Base-by-base conservation (phyloP, 2,113 vertebrate genomes). In the Austrofundulus limnaeus region DNA sequence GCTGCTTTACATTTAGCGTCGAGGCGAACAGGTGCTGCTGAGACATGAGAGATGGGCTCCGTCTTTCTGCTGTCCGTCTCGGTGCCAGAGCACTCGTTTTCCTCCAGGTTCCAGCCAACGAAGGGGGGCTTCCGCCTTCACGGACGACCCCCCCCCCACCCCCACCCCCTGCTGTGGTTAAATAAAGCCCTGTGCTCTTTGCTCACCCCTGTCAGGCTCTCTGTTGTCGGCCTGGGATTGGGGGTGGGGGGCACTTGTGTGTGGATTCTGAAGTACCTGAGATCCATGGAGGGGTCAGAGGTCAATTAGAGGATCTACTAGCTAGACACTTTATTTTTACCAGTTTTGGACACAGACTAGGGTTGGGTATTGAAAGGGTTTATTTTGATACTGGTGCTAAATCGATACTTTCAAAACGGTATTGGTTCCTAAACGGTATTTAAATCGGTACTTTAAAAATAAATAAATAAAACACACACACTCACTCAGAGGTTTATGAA, bases 1-100 rank as follows among this genome's bases (percentile, higher is more conserved):
- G 80, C 72, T 71, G 47, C 73, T 82, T 89, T 89, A 86, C 83
- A 80, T 89, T 82, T 83, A 82, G 84, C 61, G 39, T 83, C 5
- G 46, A 69, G 68, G 67, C 39, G 66, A 92, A 91, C 91, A 92
- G 91, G 89, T 92, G 90, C 77, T 64, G 34, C 48, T 5, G 60
- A 61, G 74, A 75, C 78, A 69, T 38, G 56, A 62, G 66, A 71
- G 54, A 57, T 23, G 34, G 52, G 66, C 46, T 19, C 72, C 64
- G 57, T 68, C 73, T 50, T 76, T 50, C 2, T 28, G 57, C 82
- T 64, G 14, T 42, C 47, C 42, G 5, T 7, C 3, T 4, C 39
- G 21, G 50, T 66, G 66, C 56, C 75, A 72, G 45, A 14, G 0
- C 61, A 19, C 73, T 54, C 31, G 62, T 49, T 28, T 55, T 64